Base-by-base conservation (phyloP, 2,888 invertebrate species). In the Chymomyza caudatula region DNA sequence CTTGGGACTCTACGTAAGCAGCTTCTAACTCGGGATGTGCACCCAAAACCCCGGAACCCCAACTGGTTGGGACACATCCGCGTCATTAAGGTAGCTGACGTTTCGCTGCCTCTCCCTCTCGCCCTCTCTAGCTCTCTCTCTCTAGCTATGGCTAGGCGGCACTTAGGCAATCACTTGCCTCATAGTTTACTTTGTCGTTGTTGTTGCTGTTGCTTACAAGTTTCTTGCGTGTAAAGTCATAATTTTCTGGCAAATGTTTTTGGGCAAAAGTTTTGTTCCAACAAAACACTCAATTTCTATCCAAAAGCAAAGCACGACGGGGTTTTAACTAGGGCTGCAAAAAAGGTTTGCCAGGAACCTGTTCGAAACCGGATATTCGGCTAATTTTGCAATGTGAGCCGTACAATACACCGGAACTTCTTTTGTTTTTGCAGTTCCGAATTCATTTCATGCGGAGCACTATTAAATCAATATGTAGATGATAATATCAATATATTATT, bases 221-320 rank as follows among this genome's bases (percentile, higher is more conserved):
- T 22, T 42, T 23, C 47, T 76, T 79, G 78, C 78, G 83, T 78
- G 83, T 67, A 73, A 76, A 67, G 55, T 74, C 69, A 71, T 72
- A 76, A 73, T 83, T 79, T 73, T 47, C 63, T 13, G 56, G 17
- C 25, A 49, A 71, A 71, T 73, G 63, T 71, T 71, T n/a, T 64
- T 60, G 64, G 71, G 67, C 57, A 54, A 67, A 65, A 51, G 42
- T 75, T 77, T 68, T 62, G 64, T 64, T 20, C 60, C 13, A 51
- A 61, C 65, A 76, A 84, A 80, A 60, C 63, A 73, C 73, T 73
- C 72, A 76, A 79, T 82, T 79, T 65, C 61, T 57, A 67, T 15
- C 44, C 11, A 11, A 11, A 37, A 37, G 2, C 11, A 37, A 37
- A 8, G 3, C 29, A 37, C 29, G 29, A 37, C 29, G 29, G 29